phyloP scores from a whole-genome alignment of 1,140 invertebrate species.

The Apolygus lucorum region DNA sequence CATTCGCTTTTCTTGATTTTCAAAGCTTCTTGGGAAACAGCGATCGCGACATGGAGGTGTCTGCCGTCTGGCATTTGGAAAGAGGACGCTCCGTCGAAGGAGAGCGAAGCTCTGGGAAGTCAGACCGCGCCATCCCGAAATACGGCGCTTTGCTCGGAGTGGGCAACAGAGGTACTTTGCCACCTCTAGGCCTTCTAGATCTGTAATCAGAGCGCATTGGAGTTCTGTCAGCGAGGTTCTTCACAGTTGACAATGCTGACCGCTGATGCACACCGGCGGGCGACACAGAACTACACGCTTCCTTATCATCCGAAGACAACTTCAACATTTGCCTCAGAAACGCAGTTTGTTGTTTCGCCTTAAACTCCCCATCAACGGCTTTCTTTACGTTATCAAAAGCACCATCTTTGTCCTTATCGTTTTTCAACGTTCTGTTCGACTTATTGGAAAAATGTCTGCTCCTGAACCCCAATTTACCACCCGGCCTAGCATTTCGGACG shows the following conservation, averaged over 20 bases:
- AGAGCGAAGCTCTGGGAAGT: neutral
- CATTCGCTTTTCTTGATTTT: too few species aligned
- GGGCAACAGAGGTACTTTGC: neutral
- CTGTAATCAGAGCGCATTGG: too few species aligned
- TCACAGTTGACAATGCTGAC: too few species aligned
- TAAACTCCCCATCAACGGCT: neutral
- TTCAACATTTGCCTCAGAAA: neutral
- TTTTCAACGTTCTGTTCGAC: neutral
- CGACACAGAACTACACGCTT: too few species aligned
- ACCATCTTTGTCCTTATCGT: neutral
- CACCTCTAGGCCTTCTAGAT: too few species aligned
- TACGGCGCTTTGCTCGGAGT: neutral
- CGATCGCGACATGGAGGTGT: too few species aligned
- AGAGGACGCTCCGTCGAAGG: neutral
- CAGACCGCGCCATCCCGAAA: neutral
- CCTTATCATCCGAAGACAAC: neutral
- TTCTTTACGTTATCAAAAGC: neutral
- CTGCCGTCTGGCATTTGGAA: too few species aligned
- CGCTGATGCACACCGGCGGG: too few species aligned
- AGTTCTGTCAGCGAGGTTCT: too few species aligned
- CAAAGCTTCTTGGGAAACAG: too few species aligned
- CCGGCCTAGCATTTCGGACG: too few species aligned
- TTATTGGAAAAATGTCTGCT: neutral
- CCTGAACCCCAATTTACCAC: too few species aligned
- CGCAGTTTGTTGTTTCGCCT: neutral